Conservation (phyloP, 2,888 invertebrate genomes). For the Aquatica leii region DNA sequence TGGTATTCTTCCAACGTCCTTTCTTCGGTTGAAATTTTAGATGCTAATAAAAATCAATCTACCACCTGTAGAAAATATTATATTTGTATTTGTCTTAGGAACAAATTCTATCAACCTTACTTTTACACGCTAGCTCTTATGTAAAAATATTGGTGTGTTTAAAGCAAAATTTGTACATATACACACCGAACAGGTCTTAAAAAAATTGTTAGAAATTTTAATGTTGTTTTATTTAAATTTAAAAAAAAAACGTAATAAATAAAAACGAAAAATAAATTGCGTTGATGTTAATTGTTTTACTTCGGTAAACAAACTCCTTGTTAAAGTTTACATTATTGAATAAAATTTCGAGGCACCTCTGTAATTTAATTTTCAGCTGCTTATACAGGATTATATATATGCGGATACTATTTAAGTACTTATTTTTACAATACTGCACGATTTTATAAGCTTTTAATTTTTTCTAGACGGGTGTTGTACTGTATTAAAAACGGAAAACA, state of each 20-base stretch:
- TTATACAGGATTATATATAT: not conserved
- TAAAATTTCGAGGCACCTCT: no score
- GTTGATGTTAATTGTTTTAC: no score
- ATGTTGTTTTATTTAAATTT: no score
- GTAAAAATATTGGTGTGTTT: no score
- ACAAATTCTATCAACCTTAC: slow-evolving; percentile 14
- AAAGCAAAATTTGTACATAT: no score
- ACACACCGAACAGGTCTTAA: no score
- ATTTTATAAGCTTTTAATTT: slow-evolving; percentile 2
- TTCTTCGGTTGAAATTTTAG: slow-evolving; percentile 42
- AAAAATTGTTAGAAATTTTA: no score
- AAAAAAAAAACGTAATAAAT: no score
- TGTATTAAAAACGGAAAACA: not conserved
- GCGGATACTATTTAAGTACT: not conserved
- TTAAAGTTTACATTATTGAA: no score
- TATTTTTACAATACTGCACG: not conserved
- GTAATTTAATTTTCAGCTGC: not conserved
- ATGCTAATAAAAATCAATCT: slow-evolving; percentile 46
- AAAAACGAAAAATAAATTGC: no score
- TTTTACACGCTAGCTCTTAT: no score
- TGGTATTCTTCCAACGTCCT: slow-evolving; percentile 41
- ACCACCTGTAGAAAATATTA: slow-evolving; percentile 44
- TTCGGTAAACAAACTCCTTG: no score
- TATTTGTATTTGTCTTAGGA: slow-evolving; percentile 16
- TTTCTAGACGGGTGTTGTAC: not conserved